phyloP scores from a whole-genome alignment of 1,140 invertebrate species.

The Drosophila eugracilis region DNA sequence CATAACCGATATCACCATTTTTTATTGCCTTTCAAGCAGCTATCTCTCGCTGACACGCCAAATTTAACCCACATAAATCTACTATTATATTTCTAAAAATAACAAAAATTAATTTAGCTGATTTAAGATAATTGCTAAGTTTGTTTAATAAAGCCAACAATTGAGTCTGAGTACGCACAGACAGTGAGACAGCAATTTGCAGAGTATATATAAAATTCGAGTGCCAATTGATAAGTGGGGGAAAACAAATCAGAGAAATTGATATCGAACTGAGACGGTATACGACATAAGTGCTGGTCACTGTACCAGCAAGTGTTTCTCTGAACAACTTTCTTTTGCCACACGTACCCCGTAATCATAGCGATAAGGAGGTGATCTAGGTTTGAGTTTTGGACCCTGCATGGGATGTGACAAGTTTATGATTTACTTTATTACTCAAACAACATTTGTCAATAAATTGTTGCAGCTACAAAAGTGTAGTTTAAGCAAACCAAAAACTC shows the following conservation, averaged over 20 bases:
- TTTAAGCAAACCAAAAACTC: background rate
- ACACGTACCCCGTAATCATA: constrained; percentile 14
- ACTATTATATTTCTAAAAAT: constrained; percentile 25
- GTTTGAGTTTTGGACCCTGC: constrained; percentile 2
- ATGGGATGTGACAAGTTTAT: constrained; percentile 15
- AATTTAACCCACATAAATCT: constrained; percentile 11
- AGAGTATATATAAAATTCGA: constrained; percentile 10
- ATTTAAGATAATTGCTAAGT: constrained; percentile 26
- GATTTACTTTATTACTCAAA: background rate
- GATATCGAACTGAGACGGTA: constrained; percentile 16
- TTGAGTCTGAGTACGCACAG: constrained; percentile 25
- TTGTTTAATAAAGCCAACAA: constrained; percentile 21
- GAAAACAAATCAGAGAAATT: constrained; percentile 43
- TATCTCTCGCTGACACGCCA: background rate
- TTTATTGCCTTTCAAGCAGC: too few relatives aligned
- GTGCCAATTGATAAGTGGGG: constrained; percentile 27
- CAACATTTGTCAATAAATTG: too few relatives aligned
- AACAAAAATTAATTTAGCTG: constrained; percentile 18
- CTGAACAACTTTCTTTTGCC: constrained; percentile 7
- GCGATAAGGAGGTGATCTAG: constrained; percentile 20
- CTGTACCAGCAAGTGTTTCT: constrained; percentile 21
- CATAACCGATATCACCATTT: too few relatives aligned
- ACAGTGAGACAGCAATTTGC: constrained; percentile 33
- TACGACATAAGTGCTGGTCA: constrained; percentile 28
- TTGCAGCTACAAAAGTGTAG: background rate